phyloP scores from a whole-genome alignment of 2,113 vertebrate genomes.

The Colaptes auratus region DNA sequence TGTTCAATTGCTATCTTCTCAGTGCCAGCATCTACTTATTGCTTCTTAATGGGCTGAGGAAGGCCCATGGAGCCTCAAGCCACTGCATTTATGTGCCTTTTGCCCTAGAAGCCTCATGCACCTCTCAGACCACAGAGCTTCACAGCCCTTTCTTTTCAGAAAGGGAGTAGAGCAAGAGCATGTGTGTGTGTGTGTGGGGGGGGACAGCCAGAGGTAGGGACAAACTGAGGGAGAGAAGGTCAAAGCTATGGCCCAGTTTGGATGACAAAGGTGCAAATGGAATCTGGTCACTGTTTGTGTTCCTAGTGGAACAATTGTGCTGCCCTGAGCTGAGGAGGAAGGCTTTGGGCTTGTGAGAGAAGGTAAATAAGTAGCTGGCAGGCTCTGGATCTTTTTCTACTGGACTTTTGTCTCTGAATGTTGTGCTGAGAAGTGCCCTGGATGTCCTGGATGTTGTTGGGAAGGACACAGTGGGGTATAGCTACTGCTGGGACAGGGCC shows the following conservation, averaged over 20 bases:
- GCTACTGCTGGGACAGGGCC: not conserved
- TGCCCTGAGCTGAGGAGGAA: not conserved
- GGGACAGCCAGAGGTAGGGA: not conserved
- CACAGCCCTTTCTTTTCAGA: not conserved
- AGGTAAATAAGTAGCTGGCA: not conserved
- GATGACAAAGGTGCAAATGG: not conserved
- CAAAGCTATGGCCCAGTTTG: not conserved
- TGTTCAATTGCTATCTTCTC: not conserved
- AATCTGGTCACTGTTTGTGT: not conserved
- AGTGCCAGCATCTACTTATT: constrained; percentile 4
- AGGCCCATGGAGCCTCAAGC: not conserved
- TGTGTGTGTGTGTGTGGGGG: not conserved
- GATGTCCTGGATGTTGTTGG: not conserved
- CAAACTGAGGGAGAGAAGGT: not conserved
- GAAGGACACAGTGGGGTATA: not conserved
- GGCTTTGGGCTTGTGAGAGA: rapidly evolving
- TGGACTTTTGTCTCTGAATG: not conserved
- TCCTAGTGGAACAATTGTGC: not conserved
- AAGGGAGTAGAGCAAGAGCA: not conserved
- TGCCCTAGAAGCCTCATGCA: not conserved
- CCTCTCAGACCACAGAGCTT: not conserved
- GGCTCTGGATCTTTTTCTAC: not conserved
- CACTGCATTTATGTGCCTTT: not conserved
- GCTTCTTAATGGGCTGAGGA: not conserved
- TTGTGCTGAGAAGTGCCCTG: not conserved